phyloP scores from a whole-genome alignment of 2,888 invertebrate species.

The Electrophaes corylata region DNA sequence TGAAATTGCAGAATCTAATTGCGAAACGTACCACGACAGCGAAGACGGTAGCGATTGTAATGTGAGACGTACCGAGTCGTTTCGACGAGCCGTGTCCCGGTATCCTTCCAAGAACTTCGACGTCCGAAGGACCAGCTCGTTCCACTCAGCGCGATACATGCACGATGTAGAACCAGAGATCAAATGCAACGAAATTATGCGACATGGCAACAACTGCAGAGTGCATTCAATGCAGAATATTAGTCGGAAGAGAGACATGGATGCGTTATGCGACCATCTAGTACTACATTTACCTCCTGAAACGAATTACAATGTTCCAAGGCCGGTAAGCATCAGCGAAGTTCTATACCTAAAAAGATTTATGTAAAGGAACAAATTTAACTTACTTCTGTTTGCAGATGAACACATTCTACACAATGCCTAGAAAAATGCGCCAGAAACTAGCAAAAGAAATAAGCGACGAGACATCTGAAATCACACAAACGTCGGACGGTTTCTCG shows the following conservation, averaged over 20 bases:
- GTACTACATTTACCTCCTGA: constrained; percentile 74
- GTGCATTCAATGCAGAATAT: constrained; percentile 77
- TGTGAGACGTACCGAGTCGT: constrained; percentile 71
- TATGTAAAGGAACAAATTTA: background rate
- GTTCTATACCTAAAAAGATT: background rate
- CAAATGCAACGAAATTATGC: constrained; percentile 53
- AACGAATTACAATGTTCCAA: constrained; percentile 66
- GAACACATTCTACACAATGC: constrained; percentile 80
- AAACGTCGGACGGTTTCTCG: constrained; percentile 75
- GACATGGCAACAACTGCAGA: constrained; percentile 62
- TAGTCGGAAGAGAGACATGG: constrained; percentile 69
- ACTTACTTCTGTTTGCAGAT: constrained; percentile 56
- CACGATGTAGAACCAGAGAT: constrained; percentile 60
- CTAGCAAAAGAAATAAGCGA: constrained; percentile 69
- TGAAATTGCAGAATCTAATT: constrained; percentile 68
- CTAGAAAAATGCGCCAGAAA: constrained; percentile 72
- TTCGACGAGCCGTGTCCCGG: constrained; percentile 64
- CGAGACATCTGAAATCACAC: constrained; percentile 72
- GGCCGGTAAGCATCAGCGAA: constrained; percentile 57
- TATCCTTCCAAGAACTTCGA: constrained; percentile 68
- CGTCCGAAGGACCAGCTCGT: constrained; percentile 70
- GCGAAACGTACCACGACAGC: constrained; percentile 75
- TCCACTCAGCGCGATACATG: constrained; percentile 71
- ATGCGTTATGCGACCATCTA: constrained; percentile 70
- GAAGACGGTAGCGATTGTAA: constrained; percentile 78